Evolutionary conservation across 1,140 invertebrate genomes (phyloP).

Genomic region (Goniozus legneri): DNA sequence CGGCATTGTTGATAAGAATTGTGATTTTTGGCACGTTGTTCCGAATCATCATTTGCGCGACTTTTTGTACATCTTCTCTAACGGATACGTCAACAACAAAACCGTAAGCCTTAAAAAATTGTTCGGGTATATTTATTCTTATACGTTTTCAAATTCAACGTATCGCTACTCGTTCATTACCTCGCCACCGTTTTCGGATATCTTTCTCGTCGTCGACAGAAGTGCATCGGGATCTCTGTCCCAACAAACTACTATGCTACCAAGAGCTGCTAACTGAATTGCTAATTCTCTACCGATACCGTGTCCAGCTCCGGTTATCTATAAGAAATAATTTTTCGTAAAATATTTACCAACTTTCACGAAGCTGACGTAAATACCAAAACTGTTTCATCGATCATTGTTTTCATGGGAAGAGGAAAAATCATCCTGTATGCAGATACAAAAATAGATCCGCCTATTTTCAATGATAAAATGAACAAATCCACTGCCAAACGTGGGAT

Average conservation of each 20-base stretch:
- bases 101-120: slow-evolving; percentile 32
- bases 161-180: slow-evolving; percentile 16
- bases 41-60: slow-evolving; percentile 35
- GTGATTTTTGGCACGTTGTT: slow-evolving; percentile 33
- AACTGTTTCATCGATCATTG: slow-evolving; percentile 34
- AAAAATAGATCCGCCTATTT: slow-evolving; percentile 25
- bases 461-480: slow-evolving; percentile 25
- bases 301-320: slow-evolving; percentile 46
- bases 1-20: slow-evolving; percentile 45
- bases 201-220: slow-evolving; percentile 28
- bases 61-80: slow-evolving; percentile 29
- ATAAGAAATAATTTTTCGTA: background rate
- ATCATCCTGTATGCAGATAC: slow-evolving; percentile 23
- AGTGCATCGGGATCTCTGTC: slow-evolving; percentile 34
- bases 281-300: slow-evolving; percentile 45
- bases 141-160: background rate
- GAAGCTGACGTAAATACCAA: slow-evolving; percentile 22
- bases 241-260: slow-evolving; percentile 44
- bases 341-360: background rate
- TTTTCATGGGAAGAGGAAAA: slow-evolving; percentile 26
- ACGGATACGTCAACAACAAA: slow-evolving; percentile 41
- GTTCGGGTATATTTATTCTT: background rate
- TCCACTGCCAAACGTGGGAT: slow-evolving; percentile 20
- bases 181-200: slow-evolving; percentile 39
- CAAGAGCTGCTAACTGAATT: slow-evolving; percentile 31